Evolutionary conservation across 2,797 vertebrate species (phyloP).

Genomic region (Kryptolebias ocellatus): DNA sequence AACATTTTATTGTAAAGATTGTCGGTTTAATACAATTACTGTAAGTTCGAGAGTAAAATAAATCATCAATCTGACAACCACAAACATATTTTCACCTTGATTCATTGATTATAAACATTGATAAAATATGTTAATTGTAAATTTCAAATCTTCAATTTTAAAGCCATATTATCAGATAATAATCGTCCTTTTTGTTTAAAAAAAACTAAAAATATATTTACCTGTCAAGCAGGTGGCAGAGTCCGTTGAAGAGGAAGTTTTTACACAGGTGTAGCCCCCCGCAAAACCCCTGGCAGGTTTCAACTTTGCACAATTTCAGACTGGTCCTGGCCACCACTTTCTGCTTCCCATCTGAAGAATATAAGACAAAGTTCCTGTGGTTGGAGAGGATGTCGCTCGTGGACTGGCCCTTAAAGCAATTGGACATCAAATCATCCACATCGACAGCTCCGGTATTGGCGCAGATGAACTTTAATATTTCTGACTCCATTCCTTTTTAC

Average conservation of each 20-base stretch:
- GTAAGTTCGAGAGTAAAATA: no score
- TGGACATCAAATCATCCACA: constrained; percentile 22
- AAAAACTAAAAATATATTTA: background rate
- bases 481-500: constrained; percentile 11
- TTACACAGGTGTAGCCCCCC: constrained; percentile 74
- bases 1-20: no score
- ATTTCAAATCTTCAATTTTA: no score
- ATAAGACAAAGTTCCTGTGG: constrained; percentile 23
- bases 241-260: constrained; percentile 57
- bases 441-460: constrained; percentile 60
- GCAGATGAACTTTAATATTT: constrained; percentile 59
- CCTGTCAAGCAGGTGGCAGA: constrained; percentile 44
- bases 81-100: no score
- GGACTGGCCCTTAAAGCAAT: accelerated
- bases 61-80: no score
- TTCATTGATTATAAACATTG: no score
- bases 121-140: no score
- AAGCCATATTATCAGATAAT: background rate
- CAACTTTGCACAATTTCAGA: constrained; percentile 60
- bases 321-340: constrained; percentile 65
- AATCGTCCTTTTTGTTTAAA: no score
- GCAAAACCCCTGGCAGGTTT: constrained; percentile 57
- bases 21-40: no score
- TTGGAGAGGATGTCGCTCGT: accelerated
- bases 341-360: constrained; percentile 19